Percentiles rank a stretch among this genome's conserved stretches.
Conservation (phyloP, 2,888 invertebrate genomes). For the Seira sanloemensis region DNA sequence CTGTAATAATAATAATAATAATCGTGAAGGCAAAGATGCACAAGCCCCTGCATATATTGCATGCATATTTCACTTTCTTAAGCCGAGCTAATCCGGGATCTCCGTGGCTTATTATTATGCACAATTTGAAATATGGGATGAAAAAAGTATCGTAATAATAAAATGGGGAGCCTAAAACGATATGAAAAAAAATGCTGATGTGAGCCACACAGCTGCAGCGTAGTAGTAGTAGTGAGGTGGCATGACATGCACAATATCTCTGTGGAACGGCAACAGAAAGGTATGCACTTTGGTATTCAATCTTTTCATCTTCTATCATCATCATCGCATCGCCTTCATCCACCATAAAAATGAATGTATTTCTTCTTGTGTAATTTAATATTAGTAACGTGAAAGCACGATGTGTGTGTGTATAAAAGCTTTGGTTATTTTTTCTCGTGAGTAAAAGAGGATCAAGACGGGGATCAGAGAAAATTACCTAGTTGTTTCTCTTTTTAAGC, state of each 20-base stretch:
- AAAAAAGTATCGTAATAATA: not conserved
- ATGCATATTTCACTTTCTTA: no score
- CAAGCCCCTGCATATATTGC: no score
- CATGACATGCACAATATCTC: not conserved
- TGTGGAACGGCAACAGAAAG: no score
- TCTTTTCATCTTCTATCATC: conserved; percentile 49
- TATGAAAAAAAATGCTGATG: not conserved
- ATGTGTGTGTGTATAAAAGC: no score
- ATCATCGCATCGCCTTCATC: conserved; percentile 28
- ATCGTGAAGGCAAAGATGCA: no score
- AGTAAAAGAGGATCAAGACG: conserved; percentile 52
- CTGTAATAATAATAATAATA: no score
- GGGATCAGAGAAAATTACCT: conserved; percentile 53
- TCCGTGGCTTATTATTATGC: no score
- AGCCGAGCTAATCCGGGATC: no score
- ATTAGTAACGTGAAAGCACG: not conserved
- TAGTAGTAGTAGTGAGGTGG: not conserved
- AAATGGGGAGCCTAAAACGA: no score
- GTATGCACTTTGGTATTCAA: conserved; percentile 61
- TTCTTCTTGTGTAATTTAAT: conserved; percentile 55
- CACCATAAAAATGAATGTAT: not conserved
- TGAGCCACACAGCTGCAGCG: not conserved
- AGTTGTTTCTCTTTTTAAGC: conserved; percentile 45
- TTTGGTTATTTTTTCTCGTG: not conserved
- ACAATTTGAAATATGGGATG: not conserved